phyloP scores from a whole-genome alignment of 2,888 invertebrate genomes.

The Acrobasis suavella region DNA sequence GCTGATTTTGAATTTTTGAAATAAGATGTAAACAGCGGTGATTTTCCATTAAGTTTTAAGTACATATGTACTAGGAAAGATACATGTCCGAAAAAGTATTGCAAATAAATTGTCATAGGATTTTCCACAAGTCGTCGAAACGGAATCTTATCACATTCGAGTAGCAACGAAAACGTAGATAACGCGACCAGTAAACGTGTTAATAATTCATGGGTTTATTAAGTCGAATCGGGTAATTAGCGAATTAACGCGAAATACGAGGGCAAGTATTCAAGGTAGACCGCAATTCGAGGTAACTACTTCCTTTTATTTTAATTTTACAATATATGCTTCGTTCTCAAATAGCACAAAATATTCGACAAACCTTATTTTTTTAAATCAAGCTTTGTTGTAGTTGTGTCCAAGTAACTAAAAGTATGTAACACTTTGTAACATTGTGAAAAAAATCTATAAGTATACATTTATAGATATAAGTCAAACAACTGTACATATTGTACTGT shows the following conservation, averaged over 20 bases:
- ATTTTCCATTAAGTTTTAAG: neutral
- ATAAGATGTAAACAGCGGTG: no score
- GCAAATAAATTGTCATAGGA: constrained; percentile 22
- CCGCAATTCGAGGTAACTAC: constrained; percentile 23
- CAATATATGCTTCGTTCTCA: neutral
- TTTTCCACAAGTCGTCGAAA: constrained; percentile 32
- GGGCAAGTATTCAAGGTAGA: constrained; percentile 32
- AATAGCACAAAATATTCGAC: no score
- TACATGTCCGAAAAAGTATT: neutral
- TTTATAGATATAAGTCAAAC: no score
- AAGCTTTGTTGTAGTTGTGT: no score
- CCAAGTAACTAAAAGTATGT: no score
- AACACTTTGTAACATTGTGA: no score
- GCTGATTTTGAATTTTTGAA: no score
- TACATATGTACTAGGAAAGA: neutral
- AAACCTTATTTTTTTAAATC: no score
- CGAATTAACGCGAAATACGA: neutral
- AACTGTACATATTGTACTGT: no score
- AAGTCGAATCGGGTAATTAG: constrained; percentile 20
- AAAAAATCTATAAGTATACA: no score
- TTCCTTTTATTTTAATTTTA: constrained; percentile 26
- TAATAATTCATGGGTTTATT: constrained; percentile 27
- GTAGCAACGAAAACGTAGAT: constrained; percentile 33
- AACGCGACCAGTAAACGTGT: constrained; percentile 15
- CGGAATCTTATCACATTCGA: constrained; percentile 37